Percentiles rank a stretch among this genome's conserved stretches.
These are phyloP conservation scores for Cenopis cana DNA, from an alignment of 2,888 invertebrate species.

Conservation along the genomic window DNA sequence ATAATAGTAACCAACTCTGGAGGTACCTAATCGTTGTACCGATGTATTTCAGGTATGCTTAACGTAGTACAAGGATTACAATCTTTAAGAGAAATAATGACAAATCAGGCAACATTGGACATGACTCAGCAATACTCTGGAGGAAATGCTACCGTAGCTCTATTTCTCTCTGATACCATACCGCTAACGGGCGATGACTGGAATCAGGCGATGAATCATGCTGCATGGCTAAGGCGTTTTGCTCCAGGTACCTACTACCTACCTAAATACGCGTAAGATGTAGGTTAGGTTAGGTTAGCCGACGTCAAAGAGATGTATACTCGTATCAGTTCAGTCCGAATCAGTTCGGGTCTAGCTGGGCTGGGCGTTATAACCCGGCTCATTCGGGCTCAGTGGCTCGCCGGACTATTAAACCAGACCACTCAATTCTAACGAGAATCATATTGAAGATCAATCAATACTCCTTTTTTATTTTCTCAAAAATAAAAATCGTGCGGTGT, in stretches of 20 bases:
- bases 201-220: constrained; percentile 40
- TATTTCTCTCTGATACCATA: constrained; percentile 46
- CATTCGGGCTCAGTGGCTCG: no score
- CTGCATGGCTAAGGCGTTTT: constrained; percentile 39
- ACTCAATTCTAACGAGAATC: no score
- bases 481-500: no score
- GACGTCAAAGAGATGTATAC: no score
- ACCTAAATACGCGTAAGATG: not conserved
- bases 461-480: no score
- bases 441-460: no score
- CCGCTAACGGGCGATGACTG: constrained; percentile 44
- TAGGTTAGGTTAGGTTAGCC: no score
- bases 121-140: constrained; percentile 45
- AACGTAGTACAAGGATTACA: constrained; percentile 44
- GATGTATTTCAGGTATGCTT: constrained; percentile 41
- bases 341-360: no score
- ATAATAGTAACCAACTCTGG: no score
- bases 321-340: no score
- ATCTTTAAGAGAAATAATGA: constrained; percentile 35
- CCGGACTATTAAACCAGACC: no score
- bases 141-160: constrained; percentile 47
- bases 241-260: constrained; percentile 45
- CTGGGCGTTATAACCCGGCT: no score
- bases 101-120: constrained; percentile 27
- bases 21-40: not conserved